Conservation (phyloP, 2,888 invertebrate species). For the Apodemia duryi region DNA sequence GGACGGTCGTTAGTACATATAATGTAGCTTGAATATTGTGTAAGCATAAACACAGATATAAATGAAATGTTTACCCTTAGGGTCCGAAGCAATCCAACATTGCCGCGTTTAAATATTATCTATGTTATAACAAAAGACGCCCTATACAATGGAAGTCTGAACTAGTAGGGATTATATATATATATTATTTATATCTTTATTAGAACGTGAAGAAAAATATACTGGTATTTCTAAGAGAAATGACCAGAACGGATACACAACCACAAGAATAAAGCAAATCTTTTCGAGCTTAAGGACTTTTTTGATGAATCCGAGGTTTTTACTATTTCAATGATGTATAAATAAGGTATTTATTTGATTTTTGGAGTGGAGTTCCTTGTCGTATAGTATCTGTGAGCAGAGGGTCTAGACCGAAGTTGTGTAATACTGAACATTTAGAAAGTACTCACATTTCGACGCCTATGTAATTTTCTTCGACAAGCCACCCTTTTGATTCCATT, state of each 20-base stretch:
- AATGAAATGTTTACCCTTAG: not conserved
- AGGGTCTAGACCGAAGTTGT: too few species aligned
- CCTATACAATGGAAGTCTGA: not conserved
- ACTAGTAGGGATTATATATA: too few species aligned
- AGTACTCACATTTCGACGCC: slow-evolving; percentile 79
- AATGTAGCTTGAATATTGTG: not conserved
- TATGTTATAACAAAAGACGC: not conserved
- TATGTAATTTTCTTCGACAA: slow-evolving; percentile 77
- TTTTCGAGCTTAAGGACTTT: too few species aligned
- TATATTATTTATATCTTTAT: too few species aligned
- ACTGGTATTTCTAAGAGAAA: too few species aligned
- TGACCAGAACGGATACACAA: too few species aligned
- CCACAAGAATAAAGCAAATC: too few species aligned
- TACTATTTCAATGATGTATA: too few species aligned
- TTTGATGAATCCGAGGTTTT: too few species aligned
- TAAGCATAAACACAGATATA: not conserved
- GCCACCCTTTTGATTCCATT: slow-evolving; percentile 82
- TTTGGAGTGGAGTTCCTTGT: not conserved
- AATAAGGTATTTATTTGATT: not conserved
- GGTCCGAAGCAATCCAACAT: not conserved
- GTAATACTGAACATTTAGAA: not conserved
- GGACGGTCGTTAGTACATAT: too few species aligned
- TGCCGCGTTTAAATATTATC: not conserved
- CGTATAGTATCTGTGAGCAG: too few species aligned
- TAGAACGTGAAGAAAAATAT: too few species aligned